Evolutionary conservation across 2,888 invertebrate species (phyloP), one percentile per base, ranked within the genome.

Genomic region (Cataglyphis albicans): DNA sequence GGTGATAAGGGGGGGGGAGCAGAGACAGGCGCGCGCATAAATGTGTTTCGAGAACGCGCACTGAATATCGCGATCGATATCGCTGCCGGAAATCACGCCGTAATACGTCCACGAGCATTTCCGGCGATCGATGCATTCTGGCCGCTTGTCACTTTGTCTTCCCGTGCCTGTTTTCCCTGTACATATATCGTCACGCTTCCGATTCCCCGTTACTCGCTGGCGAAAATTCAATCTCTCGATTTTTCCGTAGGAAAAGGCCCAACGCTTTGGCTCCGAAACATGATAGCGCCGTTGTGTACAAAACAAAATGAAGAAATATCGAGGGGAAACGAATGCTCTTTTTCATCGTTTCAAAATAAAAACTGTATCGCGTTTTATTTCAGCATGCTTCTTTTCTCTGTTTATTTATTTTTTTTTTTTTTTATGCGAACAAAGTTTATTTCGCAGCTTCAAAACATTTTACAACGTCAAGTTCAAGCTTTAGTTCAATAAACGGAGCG

Each of bases 211-310:
- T 21, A 44, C 63, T 38, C 38, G 38, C 32, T 18, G 38, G 61
- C 35, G 61, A 55, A 82, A 83, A 83, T 83, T 83, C 70, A 83
- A 83, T 83, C 81, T 81, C 81, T 35, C 38, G 55, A 81, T 81
- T 83, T 81, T 82, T 59, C 67, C 70, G 18, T 41, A 70, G 41
- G 59, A 63, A 68, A 65, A 48, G 59, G 15, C 38, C 48, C 70
- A 41, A 44, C 55, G 63, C 70, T 81, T 48, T 52, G 55, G 15
- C 25, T 32, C 32, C 32, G 82, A 44, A 72, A 83, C 64, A 81
- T 44, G 82, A 81, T 68, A 68, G 65, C 29, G n/a, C 18, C 29
- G 18, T 10, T 61, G 52, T 61, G 2, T 41, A 32, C 38, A 61
- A 82, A 82, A 68, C 48, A 81, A 80, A 82, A 68, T 67, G 32